A percentile compares a stretch with the other conserved stretches of the same genome.
These are phyloP conservation scores for Tholera decimalis DNA, from an alignment of 2,888 invertebrate genomes.

Conservation along the genomic window DNA sequence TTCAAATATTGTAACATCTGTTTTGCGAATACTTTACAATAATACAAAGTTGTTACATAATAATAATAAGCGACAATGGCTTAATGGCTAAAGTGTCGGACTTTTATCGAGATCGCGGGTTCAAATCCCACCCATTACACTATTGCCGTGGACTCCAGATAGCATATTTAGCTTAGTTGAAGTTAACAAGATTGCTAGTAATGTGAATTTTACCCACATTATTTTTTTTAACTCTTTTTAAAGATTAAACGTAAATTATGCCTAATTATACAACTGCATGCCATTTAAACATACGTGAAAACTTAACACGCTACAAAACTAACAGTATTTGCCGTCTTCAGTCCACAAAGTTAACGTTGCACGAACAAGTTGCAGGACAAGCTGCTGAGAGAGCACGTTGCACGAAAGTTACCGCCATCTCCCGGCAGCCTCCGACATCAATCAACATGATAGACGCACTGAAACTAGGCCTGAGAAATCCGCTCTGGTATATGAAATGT, in stretches of 20 bases:
- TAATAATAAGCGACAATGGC: too few species aligned
- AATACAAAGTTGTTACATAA: background rate
- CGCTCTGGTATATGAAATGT: constrained; percentile 59
- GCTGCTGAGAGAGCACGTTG: constrained; percentile 36
- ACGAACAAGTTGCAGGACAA: constrained; percentile 48
- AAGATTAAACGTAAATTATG: too few species aligned
- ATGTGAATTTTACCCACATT: too few species aligned
- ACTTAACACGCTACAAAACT: constrained; percentile 25
- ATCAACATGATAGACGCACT: constrained; percentile 69
- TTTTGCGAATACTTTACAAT: background rate
- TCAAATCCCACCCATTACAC: too few species aligned
- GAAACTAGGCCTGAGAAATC: constrained; percentile 59
- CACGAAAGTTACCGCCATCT: constrained; percentile 56
- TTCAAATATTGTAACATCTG: constrained; percentile 2
- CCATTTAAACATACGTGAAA: constrained; percentile 14
- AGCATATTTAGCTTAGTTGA: too few species aligned
- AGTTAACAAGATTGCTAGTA: too few species aligned
- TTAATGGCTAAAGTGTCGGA: too few species aligned
- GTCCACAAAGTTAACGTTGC: constrained; percentile 35
- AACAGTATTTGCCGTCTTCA: constrained; percentile 32
- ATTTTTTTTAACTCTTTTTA: too few species aligned
- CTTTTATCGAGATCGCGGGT: too few species aligned
- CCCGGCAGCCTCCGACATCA: constrained; percentile 55
- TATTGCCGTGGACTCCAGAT: too few species aligned
- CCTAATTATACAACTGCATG: background rate